Base-by-base conservation (phyloP, 2,113 vertebrate species). In the Puntigrus tetrazona region DNA sequence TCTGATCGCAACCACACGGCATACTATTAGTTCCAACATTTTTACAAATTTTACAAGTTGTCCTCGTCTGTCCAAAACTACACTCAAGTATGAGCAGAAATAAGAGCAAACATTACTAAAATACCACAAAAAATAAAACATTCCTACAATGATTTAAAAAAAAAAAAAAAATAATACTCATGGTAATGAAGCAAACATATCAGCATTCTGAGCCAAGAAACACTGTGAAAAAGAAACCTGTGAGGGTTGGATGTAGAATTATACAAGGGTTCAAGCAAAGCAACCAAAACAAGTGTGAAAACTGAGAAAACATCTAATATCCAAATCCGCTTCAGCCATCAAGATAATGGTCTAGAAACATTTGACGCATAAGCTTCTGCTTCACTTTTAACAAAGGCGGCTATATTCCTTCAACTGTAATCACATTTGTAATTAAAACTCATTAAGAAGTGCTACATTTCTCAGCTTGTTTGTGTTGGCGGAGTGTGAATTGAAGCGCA, bases 381-480 rank as follows among this genome's bases (percentile, higher is more conserved):
- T 57, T 34, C 31, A 78, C 50, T 65, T 65, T 80, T 0, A 25
- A 65, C 38, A 80, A 80, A 31, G 59, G 47, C 14, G 1, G 16
- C 41, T 65, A 22, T 63, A 79, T 43, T 81, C 69, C 25, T 10
- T 16, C 65, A 82, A 47, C 72, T n/a, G 7, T 76, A 50, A 76
- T 83, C 16, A 41, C n/a, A 45, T n/a, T 38, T 74, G n/a, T 83
- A 79, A 87, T 87, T 87, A 85, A 87, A 87, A 85, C n/a, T 67
- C 86, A 57, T 84, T 81, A 86, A 69, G 61, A 43, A 61, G 50
- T 41, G 59, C 77, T 41, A 74, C 27, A 25, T 81, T 75, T 77
- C 72, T 83, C 65, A n/a, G 76, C 59, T 83, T 67, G 73, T 82
- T 52, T 82, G 50, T 69, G 59, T 36, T 45, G 67, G 78, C 73